A percentile compares a stretch with the other conserved stretches of the same genome.
Conservation (phyloP, 2,888 invertebrate species). For the Platypus cylindrus region DNA sequence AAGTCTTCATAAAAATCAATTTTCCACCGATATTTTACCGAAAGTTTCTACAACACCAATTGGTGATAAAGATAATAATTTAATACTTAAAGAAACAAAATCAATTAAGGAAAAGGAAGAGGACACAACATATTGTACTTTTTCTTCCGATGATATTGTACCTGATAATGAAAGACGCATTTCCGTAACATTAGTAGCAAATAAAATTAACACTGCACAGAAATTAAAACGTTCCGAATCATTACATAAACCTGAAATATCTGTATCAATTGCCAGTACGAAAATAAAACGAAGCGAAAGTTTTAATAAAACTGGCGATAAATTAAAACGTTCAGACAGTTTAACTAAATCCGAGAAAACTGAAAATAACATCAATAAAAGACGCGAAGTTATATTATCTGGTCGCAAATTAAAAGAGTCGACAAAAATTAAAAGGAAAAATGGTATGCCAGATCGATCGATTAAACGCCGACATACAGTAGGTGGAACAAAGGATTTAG, state of each 20-base stretch:
- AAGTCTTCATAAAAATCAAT: conserved; percentile 36
- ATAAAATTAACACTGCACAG: conserved; percentile 23
- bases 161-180: conserved; percentile 32
- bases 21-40: conserved; percentile 3
- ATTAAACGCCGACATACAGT: conserved; percentile 86
- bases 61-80: conserved; percentile 14
- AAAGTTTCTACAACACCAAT: conserved; percentile 7
- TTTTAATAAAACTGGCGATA: conserved; percentile 41
- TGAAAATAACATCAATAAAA: conserved; percentile 65
- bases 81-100: conserved; percentile 29
- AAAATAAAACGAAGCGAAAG: conserved; percentile 50
- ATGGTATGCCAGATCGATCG: conserved; percentile 67
- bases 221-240: conserved; percentile 50
- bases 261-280: conserved; percentile 29
- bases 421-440: conserved; percentile 59
- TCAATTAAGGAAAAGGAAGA: conserved; percentile 37
- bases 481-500: conserved; percentile 82
- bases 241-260: conserved; percentile 42
- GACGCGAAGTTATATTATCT: conserved; percentile 42
- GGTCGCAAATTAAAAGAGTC: conserved; percentile 38
- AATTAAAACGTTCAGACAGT: conserved; percentile 47
- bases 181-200: conserved; percentile 20
- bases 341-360: conserved; percentile 62
- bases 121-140: too few relatives aligned
- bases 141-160: conserved; percentile 25